phyloP scores from a whole-genome alignment of 2,888 invertebrate species.

The Isotomurus palustris region DNA sequence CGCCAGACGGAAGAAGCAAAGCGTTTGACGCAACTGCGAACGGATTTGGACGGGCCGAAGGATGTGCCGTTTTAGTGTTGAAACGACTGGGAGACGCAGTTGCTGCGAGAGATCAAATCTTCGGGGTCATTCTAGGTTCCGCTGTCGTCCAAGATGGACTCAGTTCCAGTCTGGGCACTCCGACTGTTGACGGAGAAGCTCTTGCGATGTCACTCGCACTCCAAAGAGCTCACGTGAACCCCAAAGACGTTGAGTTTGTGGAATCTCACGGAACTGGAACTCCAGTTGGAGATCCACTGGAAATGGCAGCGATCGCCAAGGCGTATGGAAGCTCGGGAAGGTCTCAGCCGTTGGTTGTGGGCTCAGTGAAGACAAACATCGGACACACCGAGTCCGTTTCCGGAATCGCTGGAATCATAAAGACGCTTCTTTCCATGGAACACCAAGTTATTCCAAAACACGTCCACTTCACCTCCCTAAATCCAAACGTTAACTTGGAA shows the following conservation, averaged over 20 bases:
- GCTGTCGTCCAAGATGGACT: too few species aligned
- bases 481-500: slow-evolving; percentile 17
- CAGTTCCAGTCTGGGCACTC: background rate
- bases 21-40: slow-evolving; percentile 4
- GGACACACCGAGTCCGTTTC: slow-evolving; percentile 24
- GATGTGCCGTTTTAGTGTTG: background rate
- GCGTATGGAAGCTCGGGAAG: slow-evolving; percentile 14
- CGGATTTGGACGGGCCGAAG: slow-evolving; percentile 2
- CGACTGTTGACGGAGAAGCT: slow-evolving; percentile 9
- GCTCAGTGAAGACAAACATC: slow-evolving; percentile 18
- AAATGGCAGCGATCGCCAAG: slow-evolving; percentile 16
- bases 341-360: slow-evolving; percentile 11
- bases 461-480: slow-evolving; percentile 11
- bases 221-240: slow-evolving; percentile 13
- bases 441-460: slow-evolving; percentile 20
- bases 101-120: too few species aligned
- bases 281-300: too few species aligned
- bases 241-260: slow-evolving; percentile 9
- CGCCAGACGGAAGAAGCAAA: slow-evolving; percentile 6
- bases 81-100: too few species aligned
- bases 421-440: slow-evolving; percentile 19
- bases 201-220: slow-evolving; percentile 16
- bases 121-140: too few species aligned
- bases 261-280: slow-evolving; percentile 20
- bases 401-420: slow-evolving; percentile 22